A percentile compares a stretch with the other conserved stretches of the same genome.
Evolutionary conservation across 1,140 invertebrate species (phyloP).

Genomic region (Eumaeus atala): DNA sequence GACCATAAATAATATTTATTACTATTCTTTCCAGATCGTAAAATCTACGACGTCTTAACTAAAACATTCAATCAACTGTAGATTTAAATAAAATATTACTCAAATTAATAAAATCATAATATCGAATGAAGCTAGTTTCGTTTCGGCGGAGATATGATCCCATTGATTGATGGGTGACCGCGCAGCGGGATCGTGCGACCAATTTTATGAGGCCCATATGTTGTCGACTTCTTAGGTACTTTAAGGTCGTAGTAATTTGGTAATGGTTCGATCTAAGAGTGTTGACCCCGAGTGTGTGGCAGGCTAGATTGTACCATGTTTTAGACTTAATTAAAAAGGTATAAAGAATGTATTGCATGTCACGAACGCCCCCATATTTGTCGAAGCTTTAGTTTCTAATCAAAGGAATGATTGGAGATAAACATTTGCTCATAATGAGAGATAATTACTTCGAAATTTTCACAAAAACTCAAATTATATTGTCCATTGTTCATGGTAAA

Average conservation of each 20-base stretch:
- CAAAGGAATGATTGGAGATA: conserved; percentile 22
- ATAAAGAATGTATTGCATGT: conserved; percentile 47
- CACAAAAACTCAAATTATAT: neutral
- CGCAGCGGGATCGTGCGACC: conserved; percentile 35
- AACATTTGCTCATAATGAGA: neutral
- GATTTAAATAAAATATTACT: conserved; percentile 71
- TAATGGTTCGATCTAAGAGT: conserved; percentile 40
- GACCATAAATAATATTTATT: conserved; percentile 33
- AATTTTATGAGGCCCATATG: conserved; percentile 15
- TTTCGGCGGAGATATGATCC: conserved; percentile 66
- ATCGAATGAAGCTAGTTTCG: conserved; percentile 49
- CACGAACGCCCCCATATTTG: conserved; percentile 40
- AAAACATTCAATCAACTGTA: conserved; percentile 66
- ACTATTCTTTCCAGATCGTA: conserved; percentile 36
- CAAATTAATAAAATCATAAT: conserved; percentile 68
- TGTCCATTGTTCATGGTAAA: neutral
- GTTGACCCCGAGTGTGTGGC: conserved; percentile 43
- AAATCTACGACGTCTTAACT: conserved; percentile 39
- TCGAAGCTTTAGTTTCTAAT: conserved; percentile 38
- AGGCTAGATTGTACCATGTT: conserved; percentile 39
- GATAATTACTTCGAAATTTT: conserved; percentile 1
- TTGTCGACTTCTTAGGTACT: conserved; percentile 17
- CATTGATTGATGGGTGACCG: conserved; percentile 73
- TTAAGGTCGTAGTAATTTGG: conserved; percentile 30
- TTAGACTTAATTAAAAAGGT: conserved; percentile 61